phyloP scores from a whole-genome alignment of 2,113 vertebrate genomes.

The Petroica traversi region DNA sequence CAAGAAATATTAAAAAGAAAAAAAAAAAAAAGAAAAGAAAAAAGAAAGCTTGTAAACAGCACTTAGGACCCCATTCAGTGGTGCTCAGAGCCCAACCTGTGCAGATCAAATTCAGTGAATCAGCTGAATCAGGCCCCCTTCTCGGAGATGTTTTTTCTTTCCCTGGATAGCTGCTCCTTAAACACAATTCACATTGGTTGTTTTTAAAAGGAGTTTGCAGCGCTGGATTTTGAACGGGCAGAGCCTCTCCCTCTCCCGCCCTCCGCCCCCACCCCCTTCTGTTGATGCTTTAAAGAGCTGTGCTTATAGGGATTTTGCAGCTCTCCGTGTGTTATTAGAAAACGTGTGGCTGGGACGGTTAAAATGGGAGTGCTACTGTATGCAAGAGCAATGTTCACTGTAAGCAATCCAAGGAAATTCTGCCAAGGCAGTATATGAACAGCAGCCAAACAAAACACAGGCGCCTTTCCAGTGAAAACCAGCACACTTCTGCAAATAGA shows the following conservation, averaged over 20 bases:
- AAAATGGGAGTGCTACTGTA: slow-evolving; percentile 82
- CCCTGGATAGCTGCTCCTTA: slow-evolving; percentile 51
- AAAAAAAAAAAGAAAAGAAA: too few relatives aligned
- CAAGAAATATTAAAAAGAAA: background rate
- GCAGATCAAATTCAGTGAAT: background rate
- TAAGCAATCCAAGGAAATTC: slow-evolving; percentile 85
- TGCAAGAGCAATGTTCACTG: slow-evolving; percentile 81
- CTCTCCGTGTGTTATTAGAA: slow-evolving; percentile 76
- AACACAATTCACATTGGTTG: slow-evolving; percentile 32
- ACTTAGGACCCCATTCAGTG: background rate
- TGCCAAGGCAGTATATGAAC: slow-evolving; percentile 92
- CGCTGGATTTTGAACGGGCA: slow-evolving; percentile 26
- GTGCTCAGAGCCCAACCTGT: background rate
- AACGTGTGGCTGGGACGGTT: slow-evolving; percentile 78
- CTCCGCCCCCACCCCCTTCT: slow-evolving; percentile 39
- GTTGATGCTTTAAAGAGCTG: slow-evolving; percentile 55
- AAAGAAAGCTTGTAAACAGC: background rate
- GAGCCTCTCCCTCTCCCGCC: background rate
- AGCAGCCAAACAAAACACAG: slow-evolving; percentile 95
- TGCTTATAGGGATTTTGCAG: slow-evolving; percentile 66
- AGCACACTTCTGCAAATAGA: slow-evolving; percentile 89
- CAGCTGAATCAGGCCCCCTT: slow-evolving; percentile 20
- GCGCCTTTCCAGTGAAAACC: slow-evolving; percentile 85
- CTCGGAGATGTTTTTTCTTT: background rate
- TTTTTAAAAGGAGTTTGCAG: slow-evolving; percentile 51